Percentiles rank a stretch among this genome's conserved stretches.
phyloP scores from a whole-genome alignment of 2,888 invertebrate genomes.

The Nomada goodeniana region DNA sequence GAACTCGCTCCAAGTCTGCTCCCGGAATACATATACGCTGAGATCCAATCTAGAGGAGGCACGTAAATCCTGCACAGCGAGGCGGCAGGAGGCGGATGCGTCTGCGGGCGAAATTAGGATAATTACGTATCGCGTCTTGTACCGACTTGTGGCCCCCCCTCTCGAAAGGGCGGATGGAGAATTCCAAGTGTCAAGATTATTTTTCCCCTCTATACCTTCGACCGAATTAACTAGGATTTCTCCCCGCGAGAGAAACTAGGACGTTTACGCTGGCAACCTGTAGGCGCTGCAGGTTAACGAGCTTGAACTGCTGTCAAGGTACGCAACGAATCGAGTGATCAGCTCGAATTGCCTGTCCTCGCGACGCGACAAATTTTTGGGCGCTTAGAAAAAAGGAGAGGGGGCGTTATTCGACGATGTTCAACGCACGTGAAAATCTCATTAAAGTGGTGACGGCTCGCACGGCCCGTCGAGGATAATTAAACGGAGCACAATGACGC shows the following conservation, averaged over 20 bases:
- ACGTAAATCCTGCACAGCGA: slow-evolving; percentile 61
- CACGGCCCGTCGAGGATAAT: slow-evolving; percentile 31
- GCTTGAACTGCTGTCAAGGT: neutral
- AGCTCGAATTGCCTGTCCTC: neutral
- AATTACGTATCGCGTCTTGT: slow-evolving; percentile 65
- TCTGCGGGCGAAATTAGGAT: slow-evolving; percentile 69
- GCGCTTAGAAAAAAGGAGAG: too few relatives aligned
- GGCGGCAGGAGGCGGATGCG: slow-evolving; percentile 35
- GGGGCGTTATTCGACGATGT: neutral
- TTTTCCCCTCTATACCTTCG: too few relatives aligned
- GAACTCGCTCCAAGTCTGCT: slow-evolving; percentile 50
- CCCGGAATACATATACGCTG: slow-evolving; percentile 42
- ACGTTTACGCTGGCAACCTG: neutral
- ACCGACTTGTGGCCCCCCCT: neutral
- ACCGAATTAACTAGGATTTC: neutral
- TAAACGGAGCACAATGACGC: slow-evolving; percentile 22
- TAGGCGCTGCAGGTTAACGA: too few relatives aligned
- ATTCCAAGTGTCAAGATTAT: too few relatives aligned
- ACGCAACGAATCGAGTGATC: neutral
- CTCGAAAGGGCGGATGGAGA: too few relatives aligned
- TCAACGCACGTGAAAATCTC: neutral
- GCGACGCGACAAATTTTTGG: too few relatives aligned
- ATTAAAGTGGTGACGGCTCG: neutral
- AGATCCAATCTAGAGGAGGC: slow-evolving; percentile 65
- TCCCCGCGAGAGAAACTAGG: neutral